Base-by-base conservation (phyloP, 2,888 invertebrate species). In the Altica lythri region DNA sequence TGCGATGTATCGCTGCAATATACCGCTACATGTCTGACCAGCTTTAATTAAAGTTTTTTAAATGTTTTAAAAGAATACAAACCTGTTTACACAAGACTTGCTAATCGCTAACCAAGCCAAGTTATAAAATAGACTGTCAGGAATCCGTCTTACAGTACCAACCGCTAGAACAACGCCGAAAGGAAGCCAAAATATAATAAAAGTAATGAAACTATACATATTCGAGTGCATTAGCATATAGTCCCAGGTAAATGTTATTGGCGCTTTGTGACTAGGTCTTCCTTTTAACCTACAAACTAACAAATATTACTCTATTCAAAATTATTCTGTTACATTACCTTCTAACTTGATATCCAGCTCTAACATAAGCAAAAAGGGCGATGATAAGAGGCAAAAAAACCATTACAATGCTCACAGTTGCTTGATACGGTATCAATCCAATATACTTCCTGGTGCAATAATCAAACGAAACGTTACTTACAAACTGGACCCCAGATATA, bases 31-130 rank as follows among this genome's bases (percentile, higher is more conserved):
- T n/a, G n/a, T n/a, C n/a, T n/a, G n/a, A n/a, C n/a, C n/a, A n/a
- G n/a, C n/a, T n/a, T n/a, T n/a, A n/a, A n/a, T n/a, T n/a, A n/a
- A n/a, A n/a, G n/a, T n/a, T n/a, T n/a, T n/a, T n/a, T n/a, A n/a
- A n/a, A n/a, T n/a, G n/a, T n/a, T n/a, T n/a, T n/a, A n/a, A n/a
- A n/a, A n/a, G n/a, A n/a, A n/a, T n/a, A n/a, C n/a, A n/a, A n/a
- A 40, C 40, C 40, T 40, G 58, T 86, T 85, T 58, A 88, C 72
- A 60, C 86, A 82, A 0, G 88, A 84, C 61, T 89, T 88, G 61
- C 81, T 79, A 9, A 89, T 75, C 0, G 86, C 89, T 50, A 88
- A 70, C 86, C 88, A 88, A 9, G 84, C 85, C 35, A 84, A 75
- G 60, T 83, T 81, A 72, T 89, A 88, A 70, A 83, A 86, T n/a